Evolutionary conservation across 92 coral and sea anemone genomes (phyloP), one percentile per base, ranked within the genome.

Genomic region (Montipora capitata): DNA sequence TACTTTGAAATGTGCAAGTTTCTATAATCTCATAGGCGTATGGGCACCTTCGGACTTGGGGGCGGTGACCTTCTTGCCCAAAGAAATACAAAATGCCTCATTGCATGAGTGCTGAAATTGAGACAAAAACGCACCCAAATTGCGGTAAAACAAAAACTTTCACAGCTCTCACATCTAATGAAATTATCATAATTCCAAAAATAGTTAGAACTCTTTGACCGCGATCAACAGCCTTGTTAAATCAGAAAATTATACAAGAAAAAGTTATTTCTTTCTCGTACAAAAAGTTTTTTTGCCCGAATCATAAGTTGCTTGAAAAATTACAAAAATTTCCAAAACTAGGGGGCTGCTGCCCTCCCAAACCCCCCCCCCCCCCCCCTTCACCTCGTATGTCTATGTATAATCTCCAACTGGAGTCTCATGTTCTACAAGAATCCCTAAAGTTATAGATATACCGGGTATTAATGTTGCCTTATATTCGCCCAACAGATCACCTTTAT

Each of bases 401-500:
- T 27, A 27, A 27, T 27, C 35, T 27, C 35, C 35, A 27, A 27
- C 35, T 27, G 52, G 10, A 48, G 10, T 48, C 52, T 48, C 10
- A 48, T 48, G 2, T 48, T 5, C 52, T 48, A 48, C 52, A 48
- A 48, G 3, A 10, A 48, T 48, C 52, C 52, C 10, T 48, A 10
- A 48, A 10, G 52, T 5, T 48, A 48, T 48, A 48, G 52, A 48
- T 48, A 48, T 48, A 27, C 35, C 35, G 35, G 35, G 35, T 27
- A 48, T 48, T 59, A 59, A 59, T 59, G 65, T 59, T 59, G 12
- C 65, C 65, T 59, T 59, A n/a, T 59, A 12, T 59, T 45, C 12
- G 74, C 38, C 68, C 76, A 69, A 82, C 67, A 51, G 59, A 64
- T 68, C 59, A 45, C 43, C 87, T 68, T 48, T 56, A 54, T 51